Base-by-base conservation (phyloP, 2,113 vertebrate genomes). In the Prochilodus magdalenae region DNA sequence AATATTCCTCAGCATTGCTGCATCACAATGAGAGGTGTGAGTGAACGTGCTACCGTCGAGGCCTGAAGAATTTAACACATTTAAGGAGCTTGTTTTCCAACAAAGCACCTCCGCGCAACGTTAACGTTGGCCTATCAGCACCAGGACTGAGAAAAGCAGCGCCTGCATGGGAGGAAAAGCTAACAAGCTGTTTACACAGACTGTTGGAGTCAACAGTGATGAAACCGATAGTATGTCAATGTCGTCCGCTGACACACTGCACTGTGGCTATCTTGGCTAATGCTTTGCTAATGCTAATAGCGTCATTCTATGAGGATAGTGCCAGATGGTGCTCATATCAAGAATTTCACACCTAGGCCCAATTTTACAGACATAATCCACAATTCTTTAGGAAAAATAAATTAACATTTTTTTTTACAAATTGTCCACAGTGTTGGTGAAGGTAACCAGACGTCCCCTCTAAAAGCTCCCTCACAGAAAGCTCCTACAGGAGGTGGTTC, bases 11-110 rank as follows among this genome's bases (percentile, higher is more conserved):
- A 47, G 51, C 65, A 66, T 63, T 77, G 63, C 26, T 69, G 85
- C 86, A 88, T 88, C 71, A 89, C 87, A 89, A 84, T 85, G 80
- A 75, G 74, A 84, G 77, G 80, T 75, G 80, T 75, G 80, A 57
- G 81, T 65, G 47, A 53, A 53, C 72, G 73, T 7, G 47, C 53
- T 82, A 73, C 69, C 67, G 55, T 66, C 75, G 63, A 75, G 66
- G 75, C 71, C 66, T 86, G 85, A 80, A 75, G 81, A 87, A 80
- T 90, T 86, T 84, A 81, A 40, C 86, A 84, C 73, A 83, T 86
- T 86, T 82, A 86, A 82, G 84, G 79, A 71, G 73, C 72, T 51
- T 84, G 81, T 83, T 83, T 83, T 80, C 70, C 72, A 84, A 88
- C 86, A 88, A 86, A 84, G 79, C 49, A 62, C 47, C n/a, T 79